Evolutionary conservation across 2,888 invertebrate species (phyloP), one percentile per base, ranked within the genome.

Genomic region (Phalera bucephala): DNA sequence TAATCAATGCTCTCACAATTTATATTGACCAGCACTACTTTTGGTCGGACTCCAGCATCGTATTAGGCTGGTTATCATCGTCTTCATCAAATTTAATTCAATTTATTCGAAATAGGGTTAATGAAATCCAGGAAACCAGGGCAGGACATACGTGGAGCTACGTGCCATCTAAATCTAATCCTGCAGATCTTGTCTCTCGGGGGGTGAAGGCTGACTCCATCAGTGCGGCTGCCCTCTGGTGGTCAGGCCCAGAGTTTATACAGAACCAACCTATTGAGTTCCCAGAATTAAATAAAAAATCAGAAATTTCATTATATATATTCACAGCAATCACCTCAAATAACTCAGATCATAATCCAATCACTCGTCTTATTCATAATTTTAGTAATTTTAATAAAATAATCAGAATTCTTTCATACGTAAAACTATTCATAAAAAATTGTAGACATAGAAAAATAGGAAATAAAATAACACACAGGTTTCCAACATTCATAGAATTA

Each of bases 61-160:
- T 17, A 17, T 28, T 64, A 2, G 38, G 56, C 3, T 63, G 62
- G 61, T 26, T 61, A 4, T 7, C 23, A 3, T 33, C 41, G 2
- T 13, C 43, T 3, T 28, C 52, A 10, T 32, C 11, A 13, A 35
- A 32, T 3, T 36, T 62, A 1, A 53, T 55, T 9, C 33, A 32
- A 6, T 61, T 63, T 29, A 51, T 58, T 2, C 39, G 49, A 1
- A 48, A 61, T 31, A 38, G 60, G n/a, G 48, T 61, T 1, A n/a
- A 23, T 31, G 59, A 56, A 32, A 61, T 17, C 3, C 3, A 17
- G 3, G 17, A 17, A 5, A 5, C 5, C 17, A 17, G 3, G 17
- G 17, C 17, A 3, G 17, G 17, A 3, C 5, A 17, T 5, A 17
- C 17, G 3, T 17, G 17, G 17, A 5, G 17, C 5, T 64, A n/a